Evolutionary conservation across 2,888 invertebrate genomes (phyloP).

Genomic region (Lypha dubia): DNA sequence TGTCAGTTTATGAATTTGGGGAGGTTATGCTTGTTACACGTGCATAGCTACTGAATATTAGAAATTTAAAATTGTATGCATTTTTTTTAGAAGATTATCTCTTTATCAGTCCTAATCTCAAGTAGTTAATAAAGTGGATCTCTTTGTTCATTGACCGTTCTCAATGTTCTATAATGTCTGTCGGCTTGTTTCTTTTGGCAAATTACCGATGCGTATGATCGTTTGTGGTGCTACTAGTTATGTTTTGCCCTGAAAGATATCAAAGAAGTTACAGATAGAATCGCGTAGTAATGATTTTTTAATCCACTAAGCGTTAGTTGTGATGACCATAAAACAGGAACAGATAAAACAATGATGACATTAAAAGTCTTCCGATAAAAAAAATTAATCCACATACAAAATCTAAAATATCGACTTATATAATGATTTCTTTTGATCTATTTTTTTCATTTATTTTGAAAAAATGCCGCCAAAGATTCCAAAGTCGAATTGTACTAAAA

Average conservation of each 20-base stretch:
- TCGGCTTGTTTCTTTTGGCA: constrained; percentile 71
- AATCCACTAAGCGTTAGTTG: constrained; percentile 66
- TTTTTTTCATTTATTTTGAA: too few species aligned
- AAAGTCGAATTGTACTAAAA: constrained; percentile 1
- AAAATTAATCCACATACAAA: constrained; percentile 53
- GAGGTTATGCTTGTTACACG: constrained; percentile 81
- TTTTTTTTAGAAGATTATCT: constrained; percentile 77
- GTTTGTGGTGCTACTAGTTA: constrained; percentile 72
- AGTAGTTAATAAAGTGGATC: constrained; percentile 83
- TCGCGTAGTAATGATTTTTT: constrained; percentile 58
- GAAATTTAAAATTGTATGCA: constrained; percentile 33
- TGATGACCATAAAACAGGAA: constrained; percentile 66
- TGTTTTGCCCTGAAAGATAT: constrained; percentile 14
- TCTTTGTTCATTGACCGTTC: constrained; percentile 80
- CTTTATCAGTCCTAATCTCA: constrained; percentile 82
- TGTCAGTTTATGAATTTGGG: constrained; percentile 73
- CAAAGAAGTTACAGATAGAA: constrained; percentile 4
- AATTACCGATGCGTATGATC: constrained; percentile 79
- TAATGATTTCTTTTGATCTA: not conserved
- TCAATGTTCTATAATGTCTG: constrained; percentile 75
- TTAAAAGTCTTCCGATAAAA: constrained; percentile 70
- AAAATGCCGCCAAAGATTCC: constrained; percentile 26
- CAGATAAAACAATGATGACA: constrained; percentile 71
- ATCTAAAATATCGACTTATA: constrained; percentile 31
- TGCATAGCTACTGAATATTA: constrained; percentile 78